Evolutionary conservation across 2,888 invertebrate genomes (phyloP).

Genomic region (Tineola bisselliella): DNA sequence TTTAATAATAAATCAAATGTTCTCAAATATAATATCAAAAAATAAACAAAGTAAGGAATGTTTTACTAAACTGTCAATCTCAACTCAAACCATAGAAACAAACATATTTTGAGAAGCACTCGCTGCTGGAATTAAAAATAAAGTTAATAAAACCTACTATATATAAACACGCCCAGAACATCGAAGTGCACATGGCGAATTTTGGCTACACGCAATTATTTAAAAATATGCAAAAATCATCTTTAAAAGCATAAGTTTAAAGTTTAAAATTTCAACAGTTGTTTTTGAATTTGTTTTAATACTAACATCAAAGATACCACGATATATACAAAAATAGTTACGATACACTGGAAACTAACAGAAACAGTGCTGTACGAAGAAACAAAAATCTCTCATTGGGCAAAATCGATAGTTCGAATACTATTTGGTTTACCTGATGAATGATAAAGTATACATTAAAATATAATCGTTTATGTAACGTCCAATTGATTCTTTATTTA

Average conservation of each 20-base stretch:
- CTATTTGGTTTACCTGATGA: neutral
- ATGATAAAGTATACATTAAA: neutral
- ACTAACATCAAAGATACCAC: neutral
- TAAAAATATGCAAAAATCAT: neutral
- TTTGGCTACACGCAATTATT: neutral
- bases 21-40: neutral
- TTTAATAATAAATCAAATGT: neutral
- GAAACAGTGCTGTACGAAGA: neutral
- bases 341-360: neutral
- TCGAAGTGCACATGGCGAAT: neutral
- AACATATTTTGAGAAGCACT: neutral
- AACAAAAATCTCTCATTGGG: neutral
- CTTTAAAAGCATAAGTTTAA: neutral
- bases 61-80: slow-evolving; percentile 4
- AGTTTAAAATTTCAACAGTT: neutral
- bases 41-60: neutral
- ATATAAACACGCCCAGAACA: neutral
- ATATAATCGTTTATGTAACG: neutral
- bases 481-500: too few species aligned
- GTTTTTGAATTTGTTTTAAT: neutral
- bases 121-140: neutral
- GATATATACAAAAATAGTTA: neutral
- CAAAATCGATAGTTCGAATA: neutral
- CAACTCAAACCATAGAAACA: neutral
- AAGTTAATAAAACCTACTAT: neutral